Base-by-base conservation (phyloP, 2,888 invertebrate genomes). In the Aleiodes testaceus region DNA sequence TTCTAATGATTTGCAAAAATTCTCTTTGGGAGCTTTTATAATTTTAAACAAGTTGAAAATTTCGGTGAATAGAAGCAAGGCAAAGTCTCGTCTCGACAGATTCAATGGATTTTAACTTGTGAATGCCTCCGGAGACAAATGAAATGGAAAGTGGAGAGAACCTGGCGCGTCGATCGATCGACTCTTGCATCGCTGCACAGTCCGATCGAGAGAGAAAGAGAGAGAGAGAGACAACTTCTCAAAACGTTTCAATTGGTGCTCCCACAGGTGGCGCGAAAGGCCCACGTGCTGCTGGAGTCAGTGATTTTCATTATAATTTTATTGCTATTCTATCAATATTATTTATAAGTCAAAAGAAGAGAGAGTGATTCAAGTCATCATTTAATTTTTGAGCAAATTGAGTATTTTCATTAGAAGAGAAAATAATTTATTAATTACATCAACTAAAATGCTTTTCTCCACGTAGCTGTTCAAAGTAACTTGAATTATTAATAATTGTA, bases 201-300 rank as follows among this genome's bases (percentile, higher is more conserved):
- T 65, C 71, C 74, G 75, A 75, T 73, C 72, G 76, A 75, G 68
- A 55, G 68, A 26, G 26, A 26, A 26, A 26, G 26, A 26, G 26
- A 70, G 68, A 55, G 68, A 26, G 26, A 26, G 5, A 26, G 26
- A 26, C 4, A 70, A 70, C 47, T 66, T 67, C 69, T 68, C 70
- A 47, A 53, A 74, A 72, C 53, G 74, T 69, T 77, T 77, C 76
- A 69, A 73, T 72, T 66, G 74, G 36, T 52, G 75, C 77, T 76
- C 76, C 73, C 74, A 77, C 77, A 77, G 77, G 77, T 77, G 77
- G 77, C 77, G 77, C 77, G 70, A 69, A 77, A 18, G 70, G 61
- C 76, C 72, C 75, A 76, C 76, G 72, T 20, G 45, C 73, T 70
- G 36, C 73, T 70, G 36, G 63, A 30, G 3, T 61, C 66, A n/a